phyloP scores from a whole-genome alignment of 2,797 vertebrate genomes.

The Tragopan temminckii region DNA sequence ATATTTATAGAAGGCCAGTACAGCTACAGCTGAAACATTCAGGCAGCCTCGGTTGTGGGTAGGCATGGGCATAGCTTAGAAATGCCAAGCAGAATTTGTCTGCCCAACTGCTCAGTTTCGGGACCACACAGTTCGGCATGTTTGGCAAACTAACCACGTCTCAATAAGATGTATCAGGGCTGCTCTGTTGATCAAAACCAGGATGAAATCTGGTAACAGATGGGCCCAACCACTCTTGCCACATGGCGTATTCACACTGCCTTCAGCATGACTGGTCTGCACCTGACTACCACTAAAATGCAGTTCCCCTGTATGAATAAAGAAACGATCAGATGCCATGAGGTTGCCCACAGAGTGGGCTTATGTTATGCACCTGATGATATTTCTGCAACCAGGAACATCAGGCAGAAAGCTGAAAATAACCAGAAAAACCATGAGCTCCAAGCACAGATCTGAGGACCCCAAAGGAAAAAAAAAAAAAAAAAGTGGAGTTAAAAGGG shows the following conservation, averaged over 20 bases:
- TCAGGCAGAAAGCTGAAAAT: not conserved
- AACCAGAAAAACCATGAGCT: not conserved
- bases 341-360: no score
- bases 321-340: not conserved
- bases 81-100: not conserved
- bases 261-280: accelerated
- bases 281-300: not conserved
- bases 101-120: not conserved
- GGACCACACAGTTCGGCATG: not conserved
- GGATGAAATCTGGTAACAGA: not conserved
- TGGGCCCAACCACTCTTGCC: not conserved
- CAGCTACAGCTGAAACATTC: not conserved
- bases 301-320: not conserved
- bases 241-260: accelerated
- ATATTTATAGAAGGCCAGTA: constrained; percentile 11
- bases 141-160: not conserved
- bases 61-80: not conserved
- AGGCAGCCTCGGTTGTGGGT: not conserved
- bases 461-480: accelerated
- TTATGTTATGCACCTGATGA: not conserved
- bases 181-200: not conserved
- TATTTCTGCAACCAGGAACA: not conserved
- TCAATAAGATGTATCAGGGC: accelerated
- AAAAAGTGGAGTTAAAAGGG: not conserved
- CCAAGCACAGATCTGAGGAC: not conserved